Conservation (phyloP, 2,888 invertebrate species). For the Agrochola circellaris region DNA sequence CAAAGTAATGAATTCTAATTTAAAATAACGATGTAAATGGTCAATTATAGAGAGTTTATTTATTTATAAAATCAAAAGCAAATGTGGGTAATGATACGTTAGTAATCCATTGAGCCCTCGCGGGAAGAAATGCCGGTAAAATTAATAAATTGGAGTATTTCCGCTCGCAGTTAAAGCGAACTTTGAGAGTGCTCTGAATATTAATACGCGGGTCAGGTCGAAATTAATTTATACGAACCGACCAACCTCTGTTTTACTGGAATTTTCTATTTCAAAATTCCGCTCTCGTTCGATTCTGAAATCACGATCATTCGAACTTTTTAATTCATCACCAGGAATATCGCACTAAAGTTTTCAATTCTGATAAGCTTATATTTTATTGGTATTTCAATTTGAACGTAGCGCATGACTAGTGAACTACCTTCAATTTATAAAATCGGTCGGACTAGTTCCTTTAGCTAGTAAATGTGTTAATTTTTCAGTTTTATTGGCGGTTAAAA, state of each 20-base stretch:
- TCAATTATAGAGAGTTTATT: constrained; percentile 27
- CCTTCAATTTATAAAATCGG: background rate
- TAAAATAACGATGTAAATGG: constrained; percentile 3
- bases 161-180: constrained; percentile 86
- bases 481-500: background rate
- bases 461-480: background rate
- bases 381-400: constrained; percentile 26
- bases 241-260: constrained; percentile 83
- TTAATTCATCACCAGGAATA: constrained; percentile 62
- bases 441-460: background rate
- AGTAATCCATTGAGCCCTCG: constrained; percentile 72
- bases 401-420: background rate
- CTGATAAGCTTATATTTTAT: constrained; percentile 46
- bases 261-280: constrained; percentile 86
- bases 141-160: constrained; percentile 87
- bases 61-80: constrained; percentile 64
- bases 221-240: constrained; percentile 89
- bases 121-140: constrained; percentile 79
- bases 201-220: constrained; percentile 87
- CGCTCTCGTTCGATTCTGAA: constrained; percentile 79
- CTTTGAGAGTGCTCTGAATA: constrained; percentile 89
- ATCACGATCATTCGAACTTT: constrained; percentile 75
- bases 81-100: constrained; percentile 72
- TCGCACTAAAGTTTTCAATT: constrained; percentile 51
- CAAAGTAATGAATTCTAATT: constrained; percentile 12